These are phyloP conservation scores for Dendrocincla fuliginosa DNA, from an alignment of 2,797 vertebrate genomes.

Conservation along the genomic window DNA sequence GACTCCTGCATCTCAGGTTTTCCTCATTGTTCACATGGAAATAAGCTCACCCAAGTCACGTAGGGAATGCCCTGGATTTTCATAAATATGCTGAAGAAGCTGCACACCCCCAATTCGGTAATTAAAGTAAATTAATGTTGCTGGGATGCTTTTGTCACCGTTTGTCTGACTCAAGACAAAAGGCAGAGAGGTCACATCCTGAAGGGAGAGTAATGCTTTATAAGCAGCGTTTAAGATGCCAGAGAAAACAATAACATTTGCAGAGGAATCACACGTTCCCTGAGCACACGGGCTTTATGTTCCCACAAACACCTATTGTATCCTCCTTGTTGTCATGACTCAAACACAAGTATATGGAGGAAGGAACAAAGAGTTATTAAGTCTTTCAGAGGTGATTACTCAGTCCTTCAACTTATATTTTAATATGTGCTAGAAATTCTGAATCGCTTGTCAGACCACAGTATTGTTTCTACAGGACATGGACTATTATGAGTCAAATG, in stretches of 20 bases:
- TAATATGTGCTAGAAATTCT: not conserved
- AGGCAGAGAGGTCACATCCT: not conserved
- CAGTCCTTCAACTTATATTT: not conserved
- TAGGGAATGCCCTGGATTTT: not conserved
- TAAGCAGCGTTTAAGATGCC: not conserved
- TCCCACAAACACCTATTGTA: constrained; percentile 36
- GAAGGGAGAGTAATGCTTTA: not conserved
- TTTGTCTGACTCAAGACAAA: constrained; percentile 16
- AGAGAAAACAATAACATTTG: constrained; percentile 34
- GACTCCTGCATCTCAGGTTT: not conserved
- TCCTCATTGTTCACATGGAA: not conserved
- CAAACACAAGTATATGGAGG: not conserved
- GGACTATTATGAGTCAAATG: not conserved
- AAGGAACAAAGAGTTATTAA: not conserved
- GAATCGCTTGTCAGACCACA: not conserved
- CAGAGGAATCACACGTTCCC: not conserved
- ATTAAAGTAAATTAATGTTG: constrained; percentile 6
- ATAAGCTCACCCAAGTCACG: not conserved
- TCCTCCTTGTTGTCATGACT: constrained; percentile 17
- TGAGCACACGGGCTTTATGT: not conserved
- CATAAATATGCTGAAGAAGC: not conserved
- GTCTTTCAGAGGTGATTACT: constrained; percentile 27
- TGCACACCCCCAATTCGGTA: not conserved
- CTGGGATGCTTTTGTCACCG: not conserved
- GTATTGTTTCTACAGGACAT: not conserved